Evolutionary conservation across 2,888 invertebrate species (phyloP).

Genomic region (Epiblema foenella): DNA sequence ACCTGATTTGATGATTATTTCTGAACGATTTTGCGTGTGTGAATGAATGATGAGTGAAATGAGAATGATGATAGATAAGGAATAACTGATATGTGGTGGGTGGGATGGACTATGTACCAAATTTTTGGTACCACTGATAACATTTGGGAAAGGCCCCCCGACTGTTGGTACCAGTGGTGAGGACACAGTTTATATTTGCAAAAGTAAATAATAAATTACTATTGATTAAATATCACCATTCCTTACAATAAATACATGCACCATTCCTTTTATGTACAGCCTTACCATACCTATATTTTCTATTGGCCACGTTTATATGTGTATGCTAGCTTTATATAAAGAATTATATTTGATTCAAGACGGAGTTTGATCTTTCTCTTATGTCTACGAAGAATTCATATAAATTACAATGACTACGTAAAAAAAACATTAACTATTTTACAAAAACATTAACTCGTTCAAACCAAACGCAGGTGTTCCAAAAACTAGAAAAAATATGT

Average conservation of each 20-base stretch:
- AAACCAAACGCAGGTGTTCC: too few relatives aligned
- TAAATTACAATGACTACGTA: conserved; percentile 6
- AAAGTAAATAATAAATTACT: conserved; percentile 19
- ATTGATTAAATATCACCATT: not conserved
- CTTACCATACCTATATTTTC: conserved; percentile 21
- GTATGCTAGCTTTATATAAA: conserved; percentile 25
- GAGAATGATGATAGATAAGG: too few relatives aligned
- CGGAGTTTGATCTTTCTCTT: conserved; percentile 27
- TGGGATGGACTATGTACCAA: too few relatives aligned
- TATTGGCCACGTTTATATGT: conserved; percentile 42
- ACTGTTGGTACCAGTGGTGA: too few relatives aligned
- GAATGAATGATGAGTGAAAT: too few relatives aligned
- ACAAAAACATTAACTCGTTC: not conserved
- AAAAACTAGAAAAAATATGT: too few relatives aligned
- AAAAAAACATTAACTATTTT: not conserved
- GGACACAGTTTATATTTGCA: conserved; percentile 2
- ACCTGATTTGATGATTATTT: too few relatives aligned
- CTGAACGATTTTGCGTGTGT: too few relatives aligned
- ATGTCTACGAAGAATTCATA: conserved; percentile 1
- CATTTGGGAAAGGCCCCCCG: too few relatives aligned
- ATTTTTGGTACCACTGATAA: too few relatives aligned
- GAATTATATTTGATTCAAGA: conserved; percentile 24
- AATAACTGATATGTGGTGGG: too few relatives aligned
- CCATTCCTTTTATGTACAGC: conserved; percentile 20
- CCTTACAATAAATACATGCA: conserved; percentile 20